Conservation (phyloP, 1,140 invertebrate species). For the Globodera rostochiensis region DNA sequence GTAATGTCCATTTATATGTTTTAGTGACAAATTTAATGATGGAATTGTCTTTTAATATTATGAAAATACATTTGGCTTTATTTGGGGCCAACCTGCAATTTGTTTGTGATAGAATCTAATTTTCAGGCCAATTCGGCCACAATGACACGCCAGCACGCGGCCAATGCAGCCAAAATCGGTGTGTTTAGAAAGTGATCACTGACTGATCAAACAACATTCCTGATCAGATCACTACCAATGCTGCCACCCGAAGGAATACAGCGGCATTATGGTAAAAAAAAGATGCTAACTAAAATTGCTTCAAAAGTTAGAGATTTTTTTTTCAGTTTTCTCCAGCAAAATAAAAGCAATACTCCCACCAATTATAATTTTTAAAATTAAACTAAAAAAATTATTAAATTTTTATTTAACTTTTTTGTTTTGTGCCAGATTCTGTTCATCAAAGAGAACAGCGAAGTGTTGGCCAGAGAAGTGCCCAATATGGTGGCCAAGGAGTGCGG, state of each 20-base stretch:
- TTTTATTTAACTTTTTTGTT: neutral
- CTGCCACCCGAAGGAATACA: constrained; percentile 58
- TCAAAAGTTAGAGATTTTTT: neutral
- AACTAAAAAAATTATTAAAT: neutral
- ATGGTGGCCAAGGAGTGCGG: constrained; percentile 58
- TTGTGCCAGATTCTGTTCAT: constrained; percentile 43
- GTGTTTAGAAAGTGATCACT: constrained; percentile 24
- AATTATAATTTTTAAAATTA: neutral
- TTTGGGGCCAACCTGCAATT: too few relatives aligned
- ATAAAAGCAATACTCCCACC: neutral
- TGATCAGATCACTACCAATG: constrained; percentile 48
- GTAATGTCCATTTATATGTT: too few relatives aligned
- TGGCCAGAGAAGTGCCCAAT: constrained; percentile 48
- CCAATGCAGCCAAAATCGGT: constrained; percentile 24
- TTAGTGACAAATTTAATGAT: too few relatives aligned
- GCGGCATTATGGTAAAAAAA: constrained; percentile 43
- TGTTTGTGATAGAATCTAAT: neutral
- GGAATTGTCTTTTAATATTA: too few relatives aligned
- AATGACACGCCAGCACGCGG: constrained; percentile 1
- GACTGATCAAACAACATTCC: neutral
- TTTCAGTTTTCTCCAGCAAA: neutral
- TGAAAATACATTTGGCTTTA: too few relatives aligned
- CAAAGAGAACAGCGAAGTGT: constrained; percentile 52
- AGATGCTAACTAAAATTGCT: neutral
- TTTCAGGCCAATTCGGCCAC: constrained; percentile 13